Conservation (phyloP, 2,888 invertebrate genomes). For the Xestia rhomboidea region DNA sequence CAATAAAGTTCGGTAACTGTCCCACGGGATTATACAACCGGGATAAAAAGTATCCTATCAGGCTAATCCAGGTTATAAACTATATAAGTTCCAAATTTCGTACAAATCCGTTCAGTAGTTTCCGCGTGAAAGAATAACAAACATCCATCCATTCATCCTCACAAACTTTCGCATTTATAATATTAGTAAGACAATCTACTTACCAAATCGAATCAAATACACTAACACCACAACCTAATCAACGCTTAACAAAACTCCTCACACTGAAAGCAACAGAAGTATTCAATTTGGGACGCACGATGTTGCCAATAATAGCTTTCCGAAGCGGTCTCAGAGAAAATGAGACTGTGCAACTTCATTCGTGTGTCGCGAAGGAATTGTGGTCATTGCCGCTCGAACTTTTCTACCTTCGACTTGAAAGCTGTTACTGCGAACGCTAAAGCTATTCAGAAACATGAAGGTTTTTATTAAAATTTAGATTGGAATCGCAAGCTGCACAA, state of each 20-base stretch:
- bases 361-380: conserved; percentile 60
- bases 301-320: conserved; percentile 67
- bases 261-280: conserved; percentile 42
- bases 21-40: too few relatives aligned
- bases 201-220: conserved; percentile 9
- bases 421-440: conserved; percentile 55
- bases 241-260: conserved; percentile 31
- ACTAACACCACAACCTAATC: conserved; percentile 28
- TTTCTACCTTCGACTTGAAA: conserved; percentile 61
- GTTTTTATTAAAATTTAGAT: conserved; percentile 61
- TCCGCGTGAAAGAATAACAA: too few relatives aligned
- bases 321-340: conserved; percentile 52
- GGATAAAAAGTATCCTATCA: too few relatives aligned
- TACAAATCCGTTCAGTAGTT: too few relatives aligned
- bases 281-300: conserved; percentile 62
- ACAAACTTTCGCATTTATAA: too few relatives aligned
- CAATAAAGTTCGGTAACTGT: too few relatives aligned
- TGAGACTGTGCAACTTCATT: conserved; percentile 53
- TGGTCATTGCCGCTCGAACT: conserved; percentile 63
- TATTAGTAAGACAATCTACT: too few relatives aligned
- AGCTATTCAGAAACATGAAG: conserved; percentile 49
- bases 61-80: too few relatives aligned
- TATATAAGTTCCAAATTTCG: too few relatives aligned
- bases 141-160: too few relatives aligned
- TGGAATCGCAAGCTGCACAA: conserved; percentile 40